Percentiles rank a stretch among this genome's conserved stretches.
These are phyloP conservation scores for Aphelinus atriplicis DNA, from an alignment of 1,140 invertebrate species.

Conservation along the genomic window DNA sequence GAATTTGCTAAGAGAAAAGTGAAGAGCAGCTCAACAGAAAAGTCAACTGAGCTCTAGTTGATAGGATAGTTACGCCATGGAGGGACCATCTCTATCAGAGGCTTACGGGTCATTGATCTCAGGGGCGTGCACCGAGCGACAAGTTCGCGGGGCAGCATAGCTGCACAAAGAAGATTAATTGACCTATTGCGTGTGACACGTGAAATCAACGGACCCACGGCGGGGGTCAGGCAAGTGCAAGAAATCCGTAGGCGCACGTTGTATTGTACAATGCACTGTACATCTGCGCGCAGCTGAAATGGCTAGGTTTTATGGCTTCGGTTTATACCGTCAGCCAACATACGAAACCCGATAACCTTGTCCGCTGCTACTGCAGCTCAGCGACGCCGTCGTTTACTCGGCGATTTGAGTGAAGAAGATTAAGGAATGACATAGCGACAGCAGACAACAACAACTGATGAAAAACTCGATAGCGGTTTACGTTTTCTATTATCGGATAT, in stretches of 20 bases:
- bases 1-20: not conserved
- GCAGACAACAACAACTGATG: too few relatives aligned
- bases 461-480: too few relatives aligned
- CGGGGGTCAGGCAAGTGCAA: constrained; percentile 7
- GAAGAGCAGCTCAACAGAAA: not conserved
- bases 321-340: constrained; percentile 44
- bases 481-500: too few relatives aligned
- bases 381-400: too few relatives aligned
- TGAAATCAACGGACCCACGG: constrained; percentile 7
- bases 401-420: too few relatives aligned
- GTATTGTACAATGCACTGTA: not conserved
- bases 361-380: constrained; percentile 26
- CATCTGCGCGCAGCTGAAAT: not conserved
- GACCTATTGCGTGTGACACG: constrained; percentile 8
- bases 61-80: too few relatives aligned
- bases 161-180: constrained; percentile 13
- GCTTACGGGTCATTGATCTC: constrained; percentile 7
- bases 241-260: not conserved
- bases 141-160: too few relatives aligned
- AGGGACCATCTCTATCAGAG: not conserved
- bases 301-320: constrained; percentile 53
- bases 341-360: constrained; percentile 56
- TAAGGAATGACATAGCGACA: too few relatives aligned
- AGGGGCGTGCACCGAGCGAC: too few relatives aligned
- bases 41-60: not conserved